Conservation (phyloP, 1,140 invertebrate species). For the Callitettix versicolor region DNA sequence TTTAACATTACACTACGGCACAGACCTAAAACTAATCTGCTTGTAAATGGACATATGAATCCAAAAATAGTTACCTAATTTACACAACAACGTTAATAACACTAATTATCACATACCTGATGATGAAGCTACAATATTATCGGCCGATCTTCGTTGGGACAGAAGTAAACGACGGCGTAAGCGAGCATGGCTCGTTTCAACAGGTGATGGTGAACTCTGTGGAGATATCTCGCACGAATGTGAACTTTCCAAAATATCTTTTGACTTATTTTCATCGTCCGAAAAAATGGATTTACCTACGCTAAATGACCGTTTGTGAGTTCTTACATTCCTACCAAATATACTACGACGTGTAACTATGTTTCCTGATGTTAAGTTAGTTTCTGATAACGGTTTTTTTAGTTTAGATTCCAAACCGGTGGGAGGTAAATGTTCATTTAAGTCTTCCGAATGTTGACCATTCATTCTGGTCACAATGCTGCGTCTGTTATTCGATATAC, state of each 20-base stretch:
- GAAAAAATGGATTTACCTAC: slow-evolving; percentile 17
- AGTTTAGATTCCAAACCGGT: slow-evolving; percentile 15
- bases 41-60: no score
- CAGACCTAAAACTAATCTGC: no score
- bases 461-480: slow-evolving; percentile 15
- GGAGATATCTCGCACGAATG: slow-evolving; percentile 9
- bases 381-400: slow-evolving; percentile 14
- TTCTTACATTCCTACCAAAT: slow-evolving; percentile 13
- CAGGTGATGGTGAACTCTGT: slow-evolving; percentile 5
- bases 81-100: no score
- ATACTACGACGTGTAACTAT: not conserved
- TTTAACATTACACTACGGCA: no score
- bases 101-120: slow-evolving; percentile 2
- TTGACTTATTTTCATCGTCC: slow-evolving; percentile 1
- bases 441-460: slow-evolving; percentile 27
- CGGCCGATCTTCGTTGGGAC: slow-evolving; percentile 21
- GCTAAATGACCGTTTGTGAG: slow-evolving; percentile 22
- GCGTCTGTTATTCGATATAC: slow-evolving; percentile 10
- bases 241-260: slow-evolving; percentile 8
- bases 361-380: slow-evolving; percentile 5
- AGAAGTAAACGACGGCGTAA: slow-evolving; percentile 13
- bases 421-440: slow-evolving; percentile 27
- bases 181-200: not conserved
- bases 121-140: slow-evolving; percentile 23
- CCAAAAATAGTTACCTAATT: no score